Evolutionary conservation across 1,140 invertebrate genomes (phyloP).

Genomic region (Cydia pomonella): DNA sequence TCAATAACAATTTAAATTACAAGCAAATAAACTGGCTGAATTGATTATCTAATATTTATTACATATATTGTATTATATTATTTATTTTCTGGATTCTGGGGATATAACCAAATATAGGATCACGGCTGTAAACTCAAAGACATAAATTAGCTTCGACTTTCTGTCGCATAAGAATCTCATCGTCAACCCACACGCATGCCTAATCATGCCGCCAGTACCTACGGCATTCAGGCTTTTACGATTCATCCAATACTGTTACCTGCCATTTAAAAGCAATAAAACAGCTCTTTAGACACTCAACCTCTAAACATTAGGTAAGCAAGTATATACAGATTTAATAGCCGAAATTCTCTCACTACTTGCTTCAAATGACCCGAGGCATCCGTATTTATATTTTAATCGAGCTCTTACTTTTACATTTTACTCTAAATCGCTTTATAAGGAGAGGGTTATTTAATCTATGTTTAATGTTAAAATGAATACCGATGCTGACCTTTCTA

Average conservation of each 20-base stretch:
- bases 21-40: too few relatives aligned
- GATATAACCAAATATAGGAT: too few relatives aligned
- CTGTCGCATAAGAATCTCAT: constrained; percentile 34
- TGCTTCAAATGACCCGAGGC: constrained; percentile 47
- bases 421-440: constrained; percentile 55
- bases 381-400: constrained; percentile 41
- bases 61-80: too few relatives aligned
- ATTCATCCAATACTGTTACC: constrained; percentile 57
- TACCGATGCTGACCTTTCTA: constrained; percentile 38
- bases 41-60: too few relatives aligned
- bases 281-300: constrained; percentile 58
- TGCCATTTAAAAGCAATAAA: constrained; percentile 72
- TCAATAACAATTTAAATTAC: too few relatives aligned
- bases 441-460: constrained; percentile 45
- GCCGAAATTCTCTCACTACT: constrained; percentile 49
- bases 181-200: constrained; percentile 42
- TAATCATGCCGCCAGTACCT: constrained; percentile 25
- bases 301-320: constrained; percentile 57
- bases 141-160: constrained; percentile 25
- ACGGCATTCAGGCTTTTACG: constrained; percentile 51
- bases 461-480: constrained; percentile 46
- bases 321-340: constrained; percentile 69
- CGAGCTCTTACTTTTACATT: constrained; percentile 46
- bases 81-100: too few relatives aligned
- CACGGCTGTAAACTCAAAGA: too few relatives aligned